Conservation (phyloP, 2,888 invertebrate genomes). For the Polydrusus pterygomalis region DNA sequence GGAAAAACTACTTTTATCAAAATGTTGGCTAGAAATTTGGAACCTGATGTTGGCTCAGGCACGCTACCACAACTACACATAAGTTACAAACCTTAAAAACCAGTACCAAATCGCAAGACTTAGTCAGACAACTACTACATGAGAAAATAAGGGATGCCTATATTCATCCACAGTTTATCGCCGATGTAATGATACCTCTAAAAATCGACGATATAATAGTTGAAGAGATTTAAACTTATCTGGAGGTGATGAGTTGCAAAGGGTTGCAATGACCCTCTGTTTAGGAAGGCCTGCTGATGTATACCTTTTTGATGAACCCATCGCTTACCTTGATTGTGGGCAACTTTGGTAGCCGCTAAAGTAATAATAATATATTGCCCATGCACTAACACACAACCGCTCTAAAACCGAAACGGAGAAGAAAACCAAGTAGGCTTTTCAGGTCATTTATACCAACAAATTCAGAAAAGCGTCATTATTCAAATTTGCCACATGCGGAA, state of each 20-base stretch:
- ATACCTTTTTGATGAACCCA: constrained; percentile 98
- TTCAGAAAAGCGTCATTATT: too few species aligned
- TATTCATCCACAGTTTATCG: constrained; percentile 97
- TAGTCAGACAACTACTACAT: constrained; percentile 93
- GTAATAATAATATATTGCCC: too few species aligned
- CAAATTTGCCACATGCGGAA: too few species aligned
- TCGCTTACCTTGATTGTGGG: constrained; percentile 99
- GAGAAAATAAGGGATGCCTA: constrained; percentile 99
- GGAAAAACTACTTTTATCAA: constrained; percentile 99
- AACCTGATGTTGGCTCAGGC: constrained; percentile 87
- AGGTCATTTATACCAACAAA: too few species aligned
- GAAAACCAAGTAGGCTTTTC: too few species aligned
- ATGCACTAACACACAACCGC: too few species aligned
- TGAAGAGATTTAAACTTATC: constrained; percentile 99
- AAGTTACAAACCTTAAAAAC: constrained; percentile 99
- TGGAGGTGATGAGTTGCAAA: constrained; percentile 99
- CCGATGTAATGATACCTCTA: constrained; percentile 99
- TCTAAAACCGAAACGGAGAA: too few species aligned
- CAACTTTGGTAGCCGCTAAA: constrained; percentile 99
- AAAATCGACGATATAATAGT: constrained; percentile 98
- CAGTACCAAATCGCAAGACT: constrained; percentile 96
- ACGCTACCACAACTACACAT: constrained; percentile 94
- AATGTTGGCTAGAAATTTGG: constrained; percentile 96
- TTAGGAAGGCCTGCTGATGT: constrained; percentile 99
- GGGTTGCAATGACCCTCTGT: constrained; percentile 96